Evolutionary conservation across 2,888 invertebrate species (phyloP).

Genomic region (Monoplex corrugatus): DNA sequence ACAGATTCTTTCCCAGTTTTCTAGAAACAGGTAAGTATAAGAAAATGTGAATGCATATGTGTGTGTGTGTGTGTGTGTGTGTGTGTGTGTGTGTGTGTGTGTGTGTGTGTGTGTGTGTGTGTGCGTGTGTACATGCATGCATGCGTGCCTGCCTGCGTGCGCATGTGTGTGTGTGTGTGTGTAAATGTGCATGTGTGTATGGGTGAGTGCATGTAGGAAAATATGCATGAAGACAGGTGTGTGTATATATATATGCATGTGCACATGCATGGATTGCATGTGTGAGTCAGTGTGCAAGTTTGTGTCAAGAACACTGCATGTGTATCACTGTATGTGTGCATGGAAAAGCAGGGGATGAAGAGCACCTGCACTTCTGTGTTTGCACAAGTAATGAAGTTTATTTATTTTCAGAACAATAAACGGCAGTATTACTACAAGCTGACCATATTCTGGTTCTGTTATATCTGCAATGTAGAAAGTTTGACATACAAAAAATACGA

Average conservation of each 20-base stretch:
- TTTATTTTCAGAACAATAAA: no score
- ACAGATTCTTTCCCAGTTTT: no score
- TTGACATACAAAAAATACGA: no score
- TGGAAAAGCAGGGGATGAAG: neutral
- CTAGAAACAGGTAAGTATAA: no score
- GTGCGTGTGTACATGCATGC: neutral
- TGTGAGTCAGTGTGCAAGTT: neutral
- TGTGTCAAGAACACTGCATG: neutral
- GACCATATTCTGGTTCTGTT: no score
- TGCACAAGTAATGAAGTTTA: no score
- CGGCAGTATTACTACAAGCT: no score
- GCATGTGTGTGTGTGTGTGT: neutral
- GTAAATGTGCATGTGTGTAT: neutral
- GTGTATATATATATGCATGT: neutral
- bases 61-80: neutral
- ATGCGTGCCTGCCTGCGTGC: neutral
- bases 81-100: neutral
- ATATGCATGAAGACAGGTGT: neutral
- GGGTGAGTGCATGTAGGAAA: neutral
- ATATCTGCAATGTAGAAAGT: no score
- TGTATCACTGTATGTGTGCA: neutral
- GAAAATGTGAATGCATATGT: no score
- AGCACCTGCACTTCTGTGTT: neutral
- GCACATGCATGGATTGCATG: neutral
- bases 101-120: conserved; percentile 2